Evolutionary conservation across 2,113 vertebrate species (phyloP).

Genomic region (Podarcis muralis): DNA sequence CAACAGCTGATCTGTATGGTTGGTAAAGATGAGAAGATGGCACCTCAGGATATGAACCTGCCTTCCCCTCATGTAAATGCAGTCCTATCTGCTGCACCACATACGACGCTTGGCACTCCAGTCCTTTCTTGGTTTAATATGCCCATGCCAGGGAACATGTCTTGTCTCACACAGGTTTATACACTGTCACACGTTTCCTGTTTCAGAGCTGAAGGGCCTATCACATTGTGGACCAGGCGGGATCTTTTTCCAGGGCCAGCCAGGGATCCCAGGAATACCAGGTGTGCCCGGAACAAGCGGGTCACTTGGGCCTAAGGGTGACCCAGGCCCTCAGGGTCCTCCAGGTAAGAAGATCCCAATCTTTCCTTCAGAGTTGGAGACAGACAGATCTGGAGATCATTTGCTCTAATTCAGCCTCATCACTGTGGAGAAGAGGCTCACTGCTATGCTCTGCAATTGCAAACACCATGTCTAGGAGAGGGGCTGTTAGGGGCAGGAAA

Average conservation of each 20-base stretch:
- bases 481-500: background rate
- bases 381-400: background rate
- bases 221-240: background rate
- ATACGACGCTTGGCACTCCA: background rate
- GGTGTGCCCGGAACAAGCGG: slow-evolving; percentile 31
- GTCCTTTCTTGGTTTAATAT: background rate
- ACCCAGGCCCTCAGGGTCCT: background rate
- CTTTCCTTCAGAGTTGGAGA: background rate
- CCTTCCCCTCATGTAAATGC: background rate
- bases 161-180: background rate
- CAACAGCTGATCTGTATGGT: background rate
- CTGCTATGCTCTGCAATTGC: background rate
- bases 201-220: slow-evolving; percentile 19
- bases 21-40: background rate
- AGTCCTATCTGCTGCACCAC: background rate
- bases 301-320: background rate
- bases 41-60: background rate
- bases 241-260: slow-evolving; percentile 14
- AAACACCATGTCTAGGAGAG: background rate
- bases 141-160: background rate
- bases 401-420: background rate
- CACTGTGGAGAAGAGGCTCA: background rate
- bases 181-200: background rate
- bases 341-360: background rate
- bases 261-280: slow-evolving; percentile 34